These are phyloP conservation scores for Amblyopsis hoosieri DNA, from an alignment of 2,797 vertebrate species.

Conservation along the genomic window DNA sequence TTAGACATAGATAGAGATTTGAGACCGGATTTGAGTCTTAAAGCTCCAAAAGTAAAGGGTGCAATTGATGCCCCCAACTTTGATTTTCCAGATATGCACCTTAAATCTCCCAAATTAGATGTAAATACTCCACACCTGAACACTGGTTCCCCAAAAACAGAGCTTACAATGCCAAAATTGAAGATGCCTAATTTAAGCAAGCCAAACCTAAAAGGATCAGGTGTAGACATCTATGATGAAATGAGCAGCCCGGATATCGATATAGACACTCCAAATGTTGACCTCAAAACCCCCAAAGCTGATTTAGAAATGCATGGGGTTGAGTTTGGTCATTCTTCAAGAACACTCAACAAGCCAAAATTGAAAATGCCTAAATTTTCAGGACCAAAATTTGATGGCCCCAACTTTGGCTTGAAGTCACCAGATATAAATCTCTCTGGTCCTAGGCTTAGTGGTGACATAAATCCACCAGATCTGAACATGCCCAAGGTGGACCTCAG, in stretches of 20 bases:
- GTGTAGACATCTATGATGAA: conserved; percentile 34
- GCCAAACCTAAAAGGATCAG: conserved; percentile 37
- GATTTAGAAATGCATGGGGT: conserved; percentile 36
- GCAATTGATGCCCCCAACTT: conserved; percentile 41
- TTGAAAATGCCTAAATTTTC: conserved; percentile 57
- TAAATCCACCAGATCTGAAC: conserved; percentile 32
- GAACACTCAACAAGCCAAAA: conserved; percentile 58
- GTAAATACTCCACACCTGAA: conserved; percentile 36
- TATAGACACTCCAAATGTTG: conserved; percentile 44
- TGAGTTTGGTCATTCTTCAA: conserved; percentile 41
- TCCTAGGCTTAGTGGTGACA: conserved; percentile 32
- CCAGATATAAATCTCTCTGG: conserved; percentile 44
- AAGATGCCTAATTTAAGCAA: conserved; percentile 34
- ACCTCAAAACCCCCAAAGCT: conserved; percentile 36
- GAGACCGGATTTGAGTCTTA: conserved; percentile 29
- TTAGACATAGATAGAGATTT: conserved; percentile 21
- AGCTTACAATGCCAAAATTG: conserved; percentile 29
- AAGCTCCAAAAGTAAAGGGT: conserved; percentile 54
- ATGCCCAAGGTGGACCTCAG: conserved; percentile 38
- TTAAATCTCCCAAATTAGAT: conserved; percentile 34
- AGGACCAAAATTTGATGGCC: conserved; percentile 33
- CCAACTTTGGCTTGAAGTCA: conserved; percentile 37
- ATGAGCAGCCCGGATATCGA: conserved; percentile 43
- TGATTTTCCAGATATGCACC: conserved; percentile 40
- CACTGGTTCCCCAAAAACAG: conserved; percentile 22